Conservation (phyloP, 2,797 vertebrate genomes). For the Columba guinea region DNA sequence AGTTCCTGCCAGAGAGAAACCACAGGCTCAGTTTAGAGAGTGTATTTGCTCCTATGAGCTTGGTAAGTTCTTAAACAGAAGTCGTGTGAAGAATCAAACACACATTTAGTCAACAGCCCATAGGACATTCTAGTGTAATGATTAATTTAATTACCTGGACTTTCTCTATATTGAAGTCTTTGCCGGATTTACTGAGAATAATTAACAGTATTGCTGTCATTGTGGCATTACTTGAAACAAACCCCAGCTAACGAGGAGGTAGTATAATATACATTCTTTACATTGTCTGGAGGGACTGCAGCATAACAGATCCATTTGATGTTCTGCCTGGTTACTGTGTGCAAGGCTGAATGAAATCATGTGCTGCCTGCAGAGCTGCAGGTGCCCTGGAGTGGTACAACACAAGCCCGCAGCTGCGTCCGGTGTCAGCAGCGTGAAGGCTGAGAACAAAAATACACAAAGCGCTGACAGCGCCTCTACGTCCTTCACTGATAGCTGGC, state of each 20-base stretch:
- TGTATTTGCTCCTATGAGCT: not conserved
- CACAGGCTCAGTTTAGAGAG: not conserved
- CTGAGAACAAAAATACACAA: not conserved
- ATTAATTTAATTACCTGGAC: not conserved
- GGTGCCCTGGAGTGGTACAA: not conserved
- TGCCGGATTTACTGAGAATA: not conserved
- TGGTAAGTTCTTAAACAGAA: not conserved
- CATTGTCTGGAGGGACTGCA: not conserved
- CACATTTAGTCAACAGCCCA: not conserved
- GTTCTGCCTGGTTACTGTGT: not conserved
- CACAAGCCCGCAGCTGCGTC: not conserved
- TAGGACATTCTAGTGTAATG: not conserved
- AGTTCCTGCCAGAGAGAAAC: slow-evolving; percentile 80
- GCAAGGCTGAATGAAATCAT: not conserved
- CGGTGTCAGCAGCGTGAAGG: accelerated
- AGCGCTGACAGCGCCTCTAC: not conserved
- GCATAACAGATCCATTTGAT: not conserved
- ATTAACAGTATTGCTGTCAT: not conserved
- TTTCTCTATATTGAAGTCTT: not conserved
- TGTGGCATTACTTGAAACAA: not conserved
- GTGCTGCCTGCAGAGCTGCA: slow-evolving; percentile 14
- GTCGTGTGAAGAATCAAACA: not conserved
- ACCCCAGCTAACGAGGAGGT: not conserved
- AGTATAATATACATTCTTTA: not conserved
- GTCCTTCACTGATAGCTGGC: not conserved